Percentiles rank a stretch among this genome's conserved stretches.
These are phyloP conservation scores for Cosmia pyralina DNA, from an alignment of 2,888 invertebrate species.

Conservation along the genomic window DNA sequence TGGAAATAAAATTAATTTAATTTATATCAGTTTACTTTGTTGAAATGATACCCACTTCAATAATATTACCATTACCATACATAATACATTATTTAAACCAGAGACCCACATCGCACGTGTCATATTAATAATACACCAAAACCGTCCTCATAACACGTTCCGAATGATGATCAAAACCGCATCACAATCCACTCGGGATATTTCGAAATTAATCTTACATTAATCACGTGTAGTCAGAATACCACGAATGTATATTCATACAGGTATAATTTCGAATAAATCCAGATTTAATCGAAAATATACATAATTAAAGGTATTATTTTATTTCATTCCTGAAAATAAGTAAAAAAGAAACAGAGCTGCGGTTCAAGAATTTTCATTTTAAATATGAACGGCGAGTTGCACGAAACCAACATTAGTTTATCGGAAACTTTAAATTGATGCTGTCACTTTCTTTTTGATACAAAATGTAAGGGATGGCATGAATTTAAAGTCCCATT, in stretches of 20 bases:
- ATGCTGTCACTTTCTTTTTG: too few species aligned
- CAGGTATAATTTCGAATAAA: too few species aligned
- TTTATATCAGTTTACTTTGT: not conserved
- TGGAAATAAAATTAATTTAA: too few species aligned
- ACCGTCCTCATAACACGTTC: conserved; percentile 29
- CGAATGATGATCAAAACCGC: conserved; percentile 31
- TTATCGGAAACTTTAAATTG: too few species aligned
- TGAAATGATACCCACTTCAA: not conserved
- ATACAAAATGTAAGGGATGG: too few species aligned
- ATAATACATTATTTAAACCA: conserved; percentile 9
- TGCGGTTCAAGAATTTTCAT: not conserved
- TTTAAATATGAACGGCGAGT: not conserved
- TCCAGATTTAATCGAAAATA: not conserved
- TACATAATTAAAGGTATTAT: not conserved
- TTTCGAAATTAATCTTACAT: conserved; percentile 26
- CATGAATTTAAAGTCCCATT: too few species aligned
- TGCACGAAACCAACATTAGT: too few species aligned
- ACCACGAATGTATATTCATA: not conserved
- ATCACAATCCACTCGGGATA: conserved; percentile 1
- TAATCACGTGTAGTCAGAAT: conserved; percentile 5
- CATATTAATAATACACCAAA: conserved; percentile 15
- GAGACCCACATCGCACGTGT: conserved; percentile 4
- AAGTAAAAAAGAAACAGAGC: not conserved
- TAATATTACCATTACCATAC: not conserved
- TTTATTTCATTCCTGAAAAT: not conserved